Evolutionary conservation across 2,113 vertebrate species (phyloP).

Genomic region (Laterallus jamaicensis): DNA sequence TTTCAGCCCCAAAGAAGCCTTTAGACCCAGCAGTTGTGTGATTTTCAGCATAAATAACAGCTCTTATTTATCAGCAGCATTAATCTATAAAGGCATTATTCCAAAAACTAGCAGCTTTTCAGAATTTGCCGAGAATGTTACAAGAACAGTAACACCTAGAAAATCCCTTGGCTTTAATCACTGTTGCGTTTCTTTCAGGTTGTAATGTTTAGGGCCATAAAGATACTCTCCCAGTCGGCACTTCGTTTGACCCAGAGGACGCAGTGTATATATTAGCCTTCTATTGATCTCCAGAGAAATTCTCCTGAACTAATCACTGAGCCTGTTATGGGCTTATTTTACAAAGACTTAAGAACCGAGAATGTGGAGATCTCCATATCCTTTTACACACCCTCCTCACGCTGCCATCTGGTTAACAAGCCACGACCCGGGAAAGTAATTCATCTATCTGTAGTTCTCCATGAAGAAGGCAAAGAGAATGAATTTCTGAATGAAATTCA

Average conservation of each 20-base stretch:
- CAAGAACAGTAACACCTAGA: slow-evolving; percentile 14
- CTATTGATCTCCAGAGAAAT: background rate
- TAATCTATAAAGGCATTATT: slow-evolving; percentile 54
- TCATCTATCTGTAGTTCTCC: background rate
- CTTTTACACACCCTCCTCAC: background rate
- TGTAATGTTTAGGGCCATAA: background rate
- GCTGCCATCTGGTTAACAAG: background rate
- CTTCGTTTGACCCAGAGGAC: background rate
- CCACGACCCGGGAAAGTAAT: background rate
- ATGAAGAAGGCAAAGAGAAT: background rate
- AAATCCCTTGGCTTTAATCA: slow-evolving; percentile 24
- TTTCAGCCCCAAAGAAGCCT: slow-evolving; percentile 55
- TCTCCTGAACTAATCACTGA: slow-evolving; percentile 33
- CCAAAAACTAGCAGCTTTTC: slow-evolving; percentile 32
- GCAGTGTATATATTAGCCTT: background rate
- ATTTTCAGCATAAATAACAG: slow-evolving; percentile 56
- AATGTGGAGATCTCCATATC: background rate
- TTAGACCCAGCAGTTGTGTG: slow-evolving; percentile 40
- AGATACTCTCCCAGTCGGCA: background rate
- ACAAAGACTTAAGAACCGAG: background rate
- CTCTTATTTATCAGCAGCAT: slow-evolving; percentile 29
- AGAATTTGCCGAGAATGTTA: slow-evolving; percentile 41
- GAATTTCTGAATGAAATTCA: background rate
- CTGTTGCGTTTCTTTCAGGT: background rate
- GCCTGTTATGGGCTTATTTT: background rate